Conservation (phyloP, 1,140 invertebrate species). For the Cryptotermes secundus region DNA sequence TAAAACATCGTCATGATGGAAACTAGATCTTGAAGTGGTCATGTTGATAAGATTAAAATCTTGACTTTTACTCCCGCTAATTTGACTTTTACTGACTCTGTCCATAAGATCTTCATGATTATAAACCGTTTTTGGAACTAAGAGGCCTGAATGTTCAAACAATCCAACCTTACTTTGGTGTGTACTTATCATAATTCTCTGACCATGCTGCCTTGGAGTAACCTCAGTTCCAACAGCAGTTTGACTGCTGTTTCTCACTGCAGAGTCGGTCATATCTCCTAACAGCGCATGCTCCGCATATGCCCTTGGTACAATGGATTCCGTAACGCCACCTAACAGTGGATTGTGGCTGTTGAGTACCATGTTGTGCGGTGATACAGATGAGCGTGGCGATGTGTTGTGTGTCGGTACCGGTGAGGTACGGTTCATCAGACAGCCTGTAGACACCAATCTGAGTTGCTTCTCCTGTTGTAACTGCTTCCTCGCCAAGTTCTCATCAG, state of each 20-base stretch:
- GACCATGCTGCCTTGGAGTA: not conserved
- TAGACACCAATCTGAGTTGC: conserved; percentile 37
- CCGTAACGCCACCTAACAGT: not conserved
- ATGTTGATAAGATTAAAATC: conserved; percentile 38
- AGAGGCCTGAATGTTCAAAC: conserved; percentile 16
- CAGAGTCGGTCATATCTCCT: conserved; percentile 42
- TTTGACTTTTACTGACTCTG: conserved; percentile 35
- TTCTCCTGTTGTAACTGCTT: conserved; percentile 50
- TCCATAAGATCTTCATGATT: conserved; percentile 18
- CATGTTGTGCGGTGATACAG: not conserved
- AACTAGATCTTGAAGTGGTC: conserved; percentile 41
- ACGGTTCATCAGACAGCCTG: conserved; percentile 36
- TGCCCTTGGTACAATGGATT: not conserved
- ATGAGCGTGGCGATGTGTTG: not conserved
- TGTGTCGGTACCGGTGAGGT: conserved; percentile 35
- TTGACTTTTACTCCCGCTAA: conserved; percentile 41
- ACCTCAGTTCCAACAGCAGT: not conserved
- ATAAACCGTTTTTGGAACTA: conserved; percentile 2
- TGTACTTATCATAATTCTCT: not conserved
- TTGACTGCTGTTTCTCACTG: not conserved
- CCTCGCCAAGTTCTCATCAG: conserved; percentile 73
- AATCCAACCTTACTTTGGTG: conserved; percentile 15
- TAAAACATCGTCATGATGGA: conserved; percentile 33
- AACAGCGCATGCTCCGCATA: conserved; percentile 24
- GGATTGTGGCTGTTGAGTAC: not conserved